Evolutionary conservation across 2,797 vertebrate species (phyloP).

Genomic region (Moxostoma hubbsi): DNA sequence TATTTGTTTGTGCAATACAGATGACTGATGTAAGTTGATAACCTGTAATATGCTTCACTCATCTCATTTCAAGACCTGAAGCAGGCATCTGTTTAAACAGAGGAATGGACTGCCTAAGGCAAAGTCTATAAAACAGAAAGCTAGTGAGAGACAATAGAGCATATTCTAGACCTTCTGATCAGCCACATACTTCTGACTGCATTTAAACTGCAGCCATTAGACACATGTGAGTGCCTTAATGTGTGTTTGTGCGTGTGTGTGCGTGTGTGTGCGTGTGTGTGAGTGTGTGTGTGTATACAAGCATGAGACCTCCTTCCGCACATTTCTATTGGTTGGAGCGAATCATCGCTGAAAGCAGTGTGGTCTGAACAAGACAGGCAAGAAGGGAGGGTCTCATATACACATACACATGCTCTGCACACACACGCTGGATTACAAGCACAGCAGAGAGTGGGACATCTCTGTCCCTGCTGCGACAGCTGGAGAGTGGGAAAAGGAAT

Average conservation of each 20-base stretch:
- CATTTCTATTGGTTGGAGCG: constrained; percentile 53
- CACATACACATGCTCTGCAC: constrained; percentile 37
- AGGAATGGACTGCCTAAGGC: constrained; percentile 11
- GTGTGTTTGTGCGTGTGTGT: background rate
- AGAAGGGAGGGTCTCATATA: constrained; percentile 33
- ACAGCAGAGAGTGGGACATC: constrained; percentile 37
- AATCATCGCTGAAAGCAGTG: constrained; percentile 60
- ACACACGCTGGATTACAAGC: constrained; percentile 40
- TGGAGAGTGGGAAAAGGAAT: constrained; percentile 35
- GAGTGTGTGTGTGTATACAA: background rate
- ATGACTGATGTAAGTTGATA: no score
- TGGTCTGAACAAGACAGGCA: constrained; percentile 47
- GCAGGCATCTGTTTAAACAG: constrained; percentile 7
- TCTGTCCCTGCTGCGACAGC: constrained; percentile 42
- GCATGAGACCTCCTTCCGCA: constrained; percentile 52
- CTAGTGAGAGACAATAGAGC: background rate
- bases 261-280: background rate
- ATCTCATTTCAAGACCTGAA: background rate
- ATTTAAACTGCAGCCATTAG: constrained; percentile 22
- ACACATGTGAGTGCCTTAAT: background rate
- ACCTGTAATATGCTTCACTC: no score
- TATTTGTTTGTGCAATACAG: no score
- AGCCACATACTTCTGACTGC: constrained; percentile 11
- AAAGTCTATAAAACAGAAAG: constrained; percentile 23
- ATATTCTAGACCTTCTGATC: constrained; percentile 1